phyloP scores from a whole-genome alignment of 2,797 vertebrate species.

The Oophaga sylvatica region DNA sequence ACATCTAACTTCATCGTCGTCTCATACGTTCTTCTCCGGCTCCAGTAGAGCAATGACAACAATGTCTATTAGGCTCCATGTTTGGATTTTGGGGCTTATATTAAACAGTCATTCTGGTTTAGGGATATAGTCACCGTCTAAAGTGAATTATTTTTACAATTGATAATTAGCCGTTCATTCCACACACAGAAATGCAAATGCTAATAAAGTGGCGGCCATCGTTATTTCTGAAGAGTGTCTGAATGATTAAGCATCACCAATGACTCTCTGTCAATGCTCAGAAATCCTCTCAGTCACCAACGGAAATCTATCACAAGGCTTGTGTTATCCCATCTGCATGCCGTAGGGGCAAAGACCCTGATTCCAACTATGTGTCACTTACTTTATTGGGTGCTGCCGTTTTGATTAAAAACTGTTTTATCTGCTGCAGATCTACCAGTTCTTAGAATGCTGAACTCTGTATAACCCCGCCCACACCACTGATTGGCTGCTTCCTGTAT shows the following conservation, averaged over 20 bases:
- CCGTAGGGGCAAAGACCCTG: too few species aligned
- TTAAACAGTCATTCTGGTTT: background rate
- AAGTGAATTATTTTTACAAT: background rate
- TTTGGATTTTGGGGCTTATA: background rate
- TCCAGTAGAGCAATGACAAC: background rate
- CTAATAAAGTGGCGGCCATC: background rate
- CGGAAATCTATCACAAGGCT: too few species aligned
- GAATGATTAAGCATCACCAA: background rate
- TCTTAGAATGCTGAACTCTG: too few species aligned
- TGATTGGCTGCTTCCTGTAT: too few species aligned
- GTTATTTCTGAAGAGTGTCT: background rate
- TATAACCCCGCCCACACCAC: too few species aligned
- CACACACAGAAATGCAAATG: background rate
- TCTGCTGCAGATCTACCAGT: too few species aligned
- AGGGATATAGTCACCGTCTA: background rate
- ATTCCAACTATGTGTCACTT: too few species aligned
- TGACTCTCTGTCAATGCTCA: background rate
- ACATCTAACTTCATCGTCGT: too few species aligned
- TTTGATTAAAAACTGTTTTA: too few species aligned
- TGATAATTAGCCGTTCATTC: background rate
- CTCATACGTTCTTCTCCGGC: background rate
- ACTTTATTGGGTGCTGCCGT: too few species aligned
- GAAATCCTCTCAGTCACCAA: background rate
- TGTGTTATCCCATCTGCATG: too few species aligned
- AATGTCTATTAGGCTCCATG: background rate